phyloP scores from a whole-genome alignment of 2,113 vertebrate genomes.

The Taurulus bubalis region DNA sequence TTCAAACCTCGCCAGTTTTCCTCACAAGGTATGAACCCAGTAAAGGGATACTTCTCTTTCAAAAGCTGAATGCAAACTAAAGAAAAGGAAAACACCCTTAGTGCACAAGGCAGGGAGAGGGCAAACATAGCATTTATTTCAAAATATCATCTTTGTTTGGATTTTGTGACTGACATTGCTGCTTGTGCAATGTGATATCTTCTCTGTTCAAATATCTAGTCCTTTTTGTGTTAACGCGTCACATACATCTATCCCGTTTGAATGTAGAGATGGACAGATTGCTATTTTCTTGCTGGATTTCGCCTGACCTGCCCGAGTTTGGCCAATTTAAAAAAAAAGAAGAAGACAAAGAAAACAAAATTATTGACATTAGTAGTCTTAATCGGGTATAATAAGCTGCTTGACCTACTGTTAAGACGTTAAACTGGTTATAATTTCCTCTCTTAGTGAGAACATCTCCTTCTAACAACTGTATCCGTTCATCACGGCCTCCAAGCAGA shows the following conservation, averaged over 20 bases:
- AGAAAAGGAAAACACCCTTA: slow-evolving; percentile 24
- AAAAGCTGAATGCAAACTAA: slow-evolving; percentile 12
- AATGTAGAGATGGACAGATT: not conserved
- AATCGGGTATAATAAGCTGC: not conserved
- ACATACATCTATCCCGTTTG: not conserved
- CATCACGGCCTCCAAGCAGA: not conserved
- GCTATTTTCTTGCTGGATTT: not conserved
- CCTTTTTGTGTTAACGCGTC: not conserved
- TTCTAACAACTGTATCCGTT: not conserved
- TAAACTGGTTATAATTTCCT: too few relatives aligned
- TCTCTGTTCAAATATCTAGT: not conserved
- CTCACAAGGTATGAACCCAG: slow-evolving; percentile 4
- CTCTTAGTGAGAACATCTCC: not conserved
- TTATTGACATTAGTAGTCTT: too few relatives aligned
- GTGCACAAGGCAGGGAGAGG: not conserved
- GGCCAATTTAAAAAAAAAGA: too few relatives aligned
- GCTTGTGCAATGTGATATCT: not conserved
- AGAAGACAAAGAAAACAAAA: too few relatives aligned
- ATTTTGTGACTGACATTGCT: not conserved
- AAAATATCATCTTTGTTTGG: slow-evolving; percentile 16
- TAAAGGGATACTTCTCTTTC: slow-evolving; percentile 43
- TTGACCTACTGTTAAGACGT: too few relatives aligned
- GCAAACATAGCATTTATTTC: slow-evolving; percentile 24
- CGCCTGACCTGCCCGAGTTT: too few relatives aligned
- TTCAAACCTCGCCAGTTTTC: slow-evolving; percentile 27